Evolutionary conservation across 1,140 invertebrate species (phyloP).

Genomic region (Heliconius eleuchia): DNA sequence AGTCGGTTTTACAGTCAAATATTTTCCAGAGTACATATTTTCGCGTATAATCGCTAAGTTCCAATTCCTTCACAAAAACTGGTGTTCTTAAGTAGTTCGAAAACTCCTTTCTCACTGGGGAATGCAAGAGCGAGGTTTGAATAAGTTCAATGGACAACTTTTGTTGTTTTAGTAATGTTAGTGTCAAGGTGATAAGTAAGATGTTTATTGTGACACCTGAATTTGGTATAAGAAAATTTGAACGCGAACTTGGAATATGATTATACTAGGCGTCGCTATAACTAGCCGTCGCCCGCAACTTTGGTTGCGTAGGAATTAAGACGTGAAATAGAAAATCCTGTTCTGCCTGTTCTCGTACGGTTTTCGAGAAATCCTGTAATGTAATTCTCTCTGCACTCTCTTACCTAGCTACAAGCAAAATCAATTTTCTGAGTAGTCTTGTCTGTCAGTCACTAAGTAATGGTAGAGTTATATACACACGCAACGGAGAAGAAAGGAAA

Average conservation of each 20-base stretch:
- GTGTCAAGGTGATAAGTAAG: conserved; percentile 30
- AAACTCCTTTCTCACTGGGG: conserved; percentile 14
- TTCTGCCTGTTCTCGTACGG: too few species aligned
- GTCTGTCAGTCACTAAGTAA: too few species aligned
- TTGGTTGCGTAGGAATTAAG: too few species aligned
- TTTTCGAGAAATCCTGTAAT: too few species aligned
- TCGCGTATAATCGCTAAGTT: not conserved
- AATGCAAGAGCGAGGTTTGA: conserved; percentile 17
- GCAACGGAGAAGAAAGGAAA: too few species aligned
- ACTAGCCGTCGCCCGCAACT: too few species aligned
- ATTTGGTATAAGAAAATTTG: not conserved
- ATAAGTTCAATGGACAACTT: conserved; percentile 32
- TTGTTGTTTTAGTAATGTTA: conserved; percentile 35
- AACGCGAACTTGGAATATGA: not conserved
- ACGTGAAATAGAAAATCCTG: too few species aligned
- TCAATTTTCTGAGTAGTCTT: too few species aligned
- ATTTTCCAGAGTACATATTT: not conserved
- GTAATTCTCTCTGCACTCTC: too few species aligned
- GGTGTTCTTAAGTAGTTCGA: conserved; percentile 25
- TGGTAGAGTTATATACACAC: too few species aligned
- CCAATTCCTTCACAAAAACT: conserved; percentile 22
- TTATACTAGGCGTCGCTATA: too few species aligned
- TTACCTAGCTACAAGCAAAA: too few species aligned
- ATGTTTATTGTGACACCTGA: not conserved
- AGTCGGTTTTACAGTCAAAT: not conserved